Evolutionary conservation across 1,140 invertebrate species (phyloP), one percentile per base, ranked within the genome.

Genomic region (Drosophila rhopaloa): DNA sequence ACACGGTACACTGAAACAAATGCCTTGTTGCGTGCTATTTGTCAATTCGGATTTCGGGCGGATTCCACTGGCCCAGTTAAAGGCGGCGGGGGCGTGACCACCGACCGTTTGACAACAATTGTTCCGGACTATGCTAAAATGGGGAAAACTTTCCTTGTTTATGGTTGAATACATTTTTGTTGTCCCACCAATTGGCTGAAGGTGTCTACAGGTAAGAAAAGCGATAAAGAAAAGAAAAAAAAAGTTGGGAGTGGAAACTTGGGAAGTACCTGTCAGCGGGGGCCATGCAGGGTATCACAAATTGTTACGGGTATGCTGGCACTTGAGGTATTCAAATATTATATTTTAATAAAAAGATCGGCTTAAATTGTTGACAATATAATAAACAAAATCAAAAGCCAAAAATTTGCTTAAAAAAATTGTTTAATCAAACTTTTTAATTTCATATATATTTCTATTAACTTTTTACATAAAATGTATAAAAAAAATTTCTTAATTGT

Each of bases 21-120:
- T 44, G 65, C 14, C 44, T 32, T 50, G 68, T 72, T 71, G 68
- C 68, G 68, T 72, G 68, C 37, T 72, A 32, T 66, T 71, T 72
- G 68, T 71, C 68, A 72, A 71, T 72, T 72, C 9, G 61, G 16
- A 67, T 41, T 43, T 61, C 61, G 38, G 35, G 29, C 48, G 62
- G 62, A 41, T 56, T 50, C 66, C 44, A 38, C 16, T 59, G 65
- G 47, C 65, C 65, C 65, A 66, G 65, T 68, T 65, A 44, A 35
- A n/a, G 14, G 55, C 27, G 13, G 55, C 1, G 40, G 68, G 44
- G 68, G 68, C 68, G 68, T 72, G 66, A 72, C 68, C 68, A 56
- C 14, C 66, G 70, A 47, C 44, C 68, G 67, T 72, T 72, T 66
- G 38, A 72, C 66, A 71, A 72, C 68, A 71, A 71, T 58, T 67